Conservation (phyloP, 1,140 invertebrate genomes). For the Zaprionus ghesquierei region DNA sequence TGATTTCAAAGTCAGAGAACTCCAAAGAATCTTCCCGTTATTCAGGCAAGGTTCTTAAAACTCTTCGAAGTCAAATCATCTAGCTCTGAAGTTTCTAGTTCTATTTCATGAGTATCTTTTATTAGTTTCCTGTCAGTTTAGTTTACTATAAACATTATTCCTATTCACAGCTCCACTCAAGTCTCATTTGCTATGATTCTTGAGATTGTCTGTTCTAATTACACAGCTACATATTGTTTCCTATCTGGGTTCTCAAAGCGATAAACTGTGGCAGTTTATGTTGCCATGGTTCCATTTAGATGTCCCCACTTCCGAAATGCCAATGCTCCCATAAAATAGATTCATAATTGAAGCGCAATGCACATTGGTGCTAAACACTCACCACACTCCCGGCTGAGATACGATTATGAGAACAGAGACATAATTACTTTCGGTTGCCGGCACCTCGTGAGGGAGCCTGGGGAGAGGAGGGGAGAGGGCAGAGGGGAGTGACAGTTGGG, state of each 20-base stretch:
- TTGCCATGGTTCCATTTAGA: not conserved
- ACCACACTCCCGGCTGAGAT: not conserved
- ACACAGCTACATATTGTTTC: not conserved
- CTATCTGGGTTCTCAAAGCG: not conserved
- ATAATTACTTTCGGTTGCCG: not conserved
- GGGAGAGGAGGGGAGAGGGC: not conserved
- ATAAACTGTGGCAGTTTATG: not conserved
- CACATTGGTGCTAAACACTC: constrained; percentile 41
- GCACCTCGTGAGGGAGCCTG: not conserved
- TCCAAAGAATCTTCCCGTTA: too few species aligned
- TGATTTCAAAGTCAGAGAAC: too few species aligned
- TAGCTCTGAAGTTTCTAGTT: too few species aligned
- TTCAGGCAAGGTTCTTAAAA: not conserved
- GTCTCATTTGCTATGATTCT: not conserved
- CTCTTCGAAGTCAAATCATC: too few species aligned
- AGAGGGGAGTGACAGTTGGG: constrained; percentile 8
- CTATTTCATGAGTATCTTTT: too few species aligned
- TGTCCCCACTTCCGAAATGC: not conserved
- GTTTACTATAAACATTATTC: too few species aligned
- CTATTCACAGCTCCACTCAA: too few species aligned
- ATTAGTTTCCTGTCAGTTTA: too few species aligned
- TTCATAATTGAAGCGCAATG: constrained; percentile 34
- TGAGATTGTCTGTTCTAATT: not conserved
- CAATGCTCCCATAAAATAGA: not conserved
- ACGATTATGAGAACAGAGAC: not conserved